Conservation (phyloP, 37 sponge, comb jelly and placozoan genomes). For the Mnemiopsis leidyi region DNA sequence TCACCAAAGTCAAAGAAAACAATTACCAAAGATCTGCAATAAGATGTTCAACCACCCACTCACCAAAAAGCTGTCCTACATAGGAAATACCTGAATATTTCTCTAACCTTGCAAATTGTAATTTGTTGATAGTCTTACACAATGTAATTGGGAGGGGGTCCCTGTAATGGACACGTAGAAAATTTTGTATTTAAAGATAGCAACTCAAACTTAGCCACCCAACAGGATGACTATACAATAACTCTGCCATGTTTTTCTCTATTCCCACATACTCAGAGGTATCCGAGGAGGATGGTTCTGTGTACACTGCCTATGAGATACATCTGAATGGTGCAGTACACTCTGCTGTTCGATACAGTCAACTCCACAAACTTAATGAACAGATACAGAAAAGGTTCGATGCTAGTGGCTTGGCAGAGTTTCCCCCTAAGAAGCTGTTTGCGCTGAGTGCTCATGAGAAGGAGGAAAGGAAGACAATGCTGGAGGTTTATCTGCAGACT, state of each 20-base stretch:
- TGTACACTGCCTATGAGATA: slow-evolving; percentile 35
- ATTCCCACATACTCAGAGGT: neutral
- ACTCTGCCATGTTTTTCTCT: slow-evolving; percentile 44
- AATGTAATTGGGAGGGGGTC: neutral
- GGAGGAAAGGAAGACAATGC: neutral
- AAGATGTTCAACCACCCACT: no score
- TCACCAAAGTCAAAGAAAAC: no score
- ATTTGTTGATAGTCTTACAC: neutral
- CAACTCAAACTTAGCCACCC: no score
- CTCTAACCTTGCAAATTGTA: no score
- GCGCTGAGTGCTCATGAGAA: slow-evolving; percentile 5
- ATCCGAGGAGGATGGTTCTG: neutral
- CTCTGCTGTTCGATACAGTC: slow-evolving; percentile 13
- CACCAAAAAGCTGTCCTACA: no score
- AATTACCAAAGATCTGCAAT: no score
- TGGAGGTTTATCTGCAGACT: neutral
- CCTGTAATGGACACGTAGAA: no score
- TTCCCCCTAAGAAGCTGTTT: slow-evolving; percentile 52
- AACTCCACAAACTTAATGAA: slow-evolving; percentile 30
- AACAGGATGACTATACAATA: no score
- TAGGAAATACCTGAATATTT: no score
- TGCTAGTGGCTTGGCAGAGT: neutral
- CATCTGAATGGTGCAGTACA: slow-evolving; percentile 32
- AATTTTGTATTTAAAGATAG: no score
- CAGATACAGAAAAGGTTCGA: slow-evolving; percentile 25